These are phyloP conservation scores for Bagarius yarrelli DNA, from an alignment of 2,113 vertebrate species.

Conservation along the genomic window DNA sequence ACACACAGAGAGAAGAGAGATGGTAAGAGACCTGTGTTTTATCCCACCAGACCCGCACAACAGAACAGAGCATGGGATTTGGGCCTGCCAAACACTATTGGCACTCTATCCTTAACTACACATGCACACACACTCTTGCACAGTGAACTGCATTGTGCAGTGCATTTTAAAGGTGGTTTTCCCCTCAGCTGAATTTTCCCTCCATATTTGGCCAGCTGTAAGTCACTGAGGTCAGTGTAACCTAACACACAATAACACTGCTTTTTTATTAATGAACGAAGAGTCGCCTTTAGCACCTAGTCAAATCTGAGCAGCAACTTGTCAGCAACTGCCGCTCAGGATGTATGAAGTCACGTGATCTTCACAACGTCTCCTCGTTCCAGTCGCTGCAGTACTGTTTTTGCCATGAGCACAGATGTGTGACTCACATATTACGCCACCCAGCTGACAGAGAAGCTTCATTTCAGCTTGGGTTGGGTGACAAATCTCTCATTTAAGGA, in stretches of 20 bases:
- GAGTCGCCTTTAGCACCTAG: neutral
- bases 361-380: neutral
- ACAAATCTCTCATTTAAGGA: slow-evolving; percentile 5
- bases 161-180: slow-evolving; percentile 25
- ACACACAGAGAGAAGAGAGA: neutral
- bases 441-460: slow-evolving; percentile 17
- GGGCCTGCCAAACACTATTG: slow-evolving; percentile 31
- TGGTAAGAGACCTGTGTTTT: neutral
- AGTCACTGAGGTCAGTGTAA: slow-evolving; percentile 30
- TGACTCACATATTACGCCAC: neutral
- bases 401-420: slow-evolving; percentile 28
- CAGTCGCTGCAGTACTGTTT: neutral
- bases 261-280: slow-evolving; percentile 2
- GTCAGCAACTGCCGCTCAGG: neutral
- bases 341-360: slow-evolving; percentile 7
- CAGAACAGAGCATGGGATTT: neutral
- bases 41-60: neutral
- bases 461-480: slow-evolving; percentile 6
- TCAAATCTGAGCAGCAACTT: neutral
- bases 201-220: slow-evolving; percentile 23
- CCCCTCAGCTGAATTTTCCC: slow-evolving; percentile 27
- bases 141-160: slow-evolving; percentile 37
- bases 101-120: slow-evolving; percentile 24
- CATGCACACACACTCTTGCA: slow-evolving; percentile 27
- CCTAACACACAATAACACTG: slow-evolving; percentile 5